Percentiles rank a stretch among this genome's conserved stretches.
Conservation (phyloP, 2,113 vertebrate species). For the Urocolius indicus region DNA sequence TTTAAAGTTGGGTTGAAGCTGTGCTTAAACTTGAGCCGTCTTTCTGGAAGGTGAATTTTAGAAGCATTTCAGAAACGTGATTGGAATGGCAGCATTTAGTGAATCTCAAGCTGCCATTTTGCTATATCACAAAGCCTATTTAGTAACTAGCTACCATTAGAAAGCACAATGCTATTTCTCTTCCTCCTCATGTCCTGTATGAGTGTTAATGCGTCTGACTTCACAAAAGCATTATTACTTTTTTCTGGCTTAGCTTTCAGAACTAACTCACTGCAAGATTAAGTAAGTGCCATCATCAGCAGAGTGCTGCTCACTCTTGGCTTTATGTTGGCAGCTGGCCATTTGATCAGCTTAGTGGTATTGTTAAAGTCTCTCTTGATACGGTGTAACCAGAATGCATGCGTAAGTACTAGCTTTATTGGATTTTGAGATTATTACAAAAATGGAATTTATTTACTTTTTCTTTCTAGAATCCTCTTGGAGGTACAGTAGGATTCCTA, state of each 20-base stretch:
- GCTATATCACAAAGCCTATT: neutral
- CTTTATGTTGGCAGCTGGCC: neutral
- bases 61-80: neutral
- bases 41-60: neutral
- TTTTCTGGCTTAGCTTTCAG: neutral
- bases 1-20: neutral
- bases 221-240: neutral
- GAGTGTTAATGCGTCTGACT: neutral
- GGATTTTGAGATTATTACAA: neutral
- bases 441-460: neutral
- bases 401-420: neutral
- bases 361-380: neutral
- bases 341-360: neutral
- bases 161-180: neutral
- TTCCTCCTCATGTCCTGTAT: neutral
- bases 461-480: slow-evolving; percentile 83
- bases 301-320: neutral
- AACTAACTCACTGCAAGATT: neutral
- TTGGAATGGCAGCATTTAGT: neutral
- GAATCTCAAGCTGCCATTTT: neutral
- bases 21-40: neutral
- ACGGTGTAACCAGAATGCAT: neutral
- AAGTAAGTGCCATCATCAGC: neutral
- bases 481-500: slow-evolving; percentile 85
- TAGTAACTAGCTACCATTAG: neutral